phyloP scores from a whole-genome alignment of 2,888 invertebrate species.

The Odontocerum albicorne region DNA sequence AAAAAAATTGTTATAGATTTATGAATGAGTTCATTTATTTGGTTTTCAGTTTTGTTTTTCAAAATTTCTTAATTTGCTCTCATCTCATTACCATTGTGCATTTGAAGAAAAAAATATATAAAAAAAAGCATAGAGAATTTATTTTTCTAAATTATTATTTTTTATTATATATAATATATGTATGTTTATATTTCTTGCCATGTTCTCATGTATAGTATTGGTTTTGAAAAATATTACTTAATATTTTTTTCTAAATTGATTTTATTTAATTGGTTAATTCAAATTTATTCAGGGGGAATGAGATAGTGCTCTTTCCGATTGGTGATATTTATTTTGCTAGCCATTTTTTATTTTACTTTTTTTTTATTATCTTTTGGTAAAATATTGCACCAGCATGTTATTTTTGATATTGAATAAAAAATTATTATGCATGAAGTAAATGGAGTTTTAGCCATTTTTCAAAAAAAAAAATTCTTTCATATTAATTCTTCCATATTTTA shows the following conservation, averaged over 20 bases:
- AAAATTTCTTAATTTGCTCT: no score
- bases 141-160: no score
- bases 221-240: constrained; percentile 13
- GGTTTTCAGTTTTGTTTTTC: no score
- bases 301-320: constrained; percentile 27
- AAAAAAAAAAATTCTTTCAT: no score
- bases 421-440: no score
- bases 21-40: background rate
- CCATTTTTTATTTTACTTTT: constrained; percentile 1
- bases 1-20: no score
- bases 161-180: background rate
- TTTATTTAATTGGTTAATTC: constrained; percentile 1
- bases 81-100: background rate
- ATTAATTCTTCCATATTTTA: no score
- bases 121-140: no score
- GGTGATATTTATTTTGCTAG: constrained; percentile 25
- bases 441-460: no score
- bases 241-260: background rate
- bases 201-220: constrained; percentile 34
- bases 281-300: constrained; percentile 29
- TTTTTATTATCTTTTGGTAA: background rate
- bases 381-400: constrained; percentile 8
- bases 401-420: no score
- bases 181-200: constrained; percentile 41
- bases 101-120: no score